These are phyloP conservation scores for Aphelenchoides besseyi DNA, from an alignment of 1,140 invertebrate species.

Conservation along the genomic window DNA sequence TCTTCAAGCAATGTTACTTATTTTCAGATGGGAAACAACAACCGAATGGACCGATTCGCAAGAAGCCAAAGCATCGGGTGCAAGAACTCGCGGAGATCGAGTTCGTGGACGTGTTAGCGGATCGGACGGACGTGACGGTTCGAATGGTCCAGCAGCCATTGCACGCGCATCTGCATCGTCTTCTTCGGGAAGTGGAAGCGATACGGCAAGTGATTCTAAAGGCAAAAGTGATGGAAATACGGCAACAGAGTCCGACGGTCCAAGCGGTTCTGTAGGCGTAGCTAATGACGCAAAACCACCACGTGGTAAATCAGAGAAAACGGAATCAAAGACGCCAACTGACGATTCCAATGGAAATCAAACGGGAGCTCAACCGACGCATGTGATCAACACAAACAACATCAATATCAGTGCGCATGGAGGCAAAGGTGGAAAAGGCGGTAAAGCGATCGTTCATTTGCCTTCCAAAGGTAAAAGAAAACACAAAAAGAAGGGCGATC, in stretches of 20 bases:
- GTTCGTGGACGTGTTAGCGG: constrained; percentile 21
- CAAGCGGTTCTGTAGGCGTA: not conserved
- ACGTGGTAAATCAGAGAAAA: not conserved
- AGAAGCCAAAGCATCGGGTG: constrained; percentile 20
- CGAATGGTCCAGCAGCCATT: not conserved
- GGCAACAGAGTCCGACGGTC: not conserved
- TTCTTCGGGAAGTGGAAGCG: constrained; percentile 15
- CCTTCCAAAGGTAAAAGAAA: constrained; percentile 14
- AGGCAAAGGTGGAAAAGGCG: constrained; percentile 28
- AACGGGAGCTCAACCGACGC: constrained; percentile 23
- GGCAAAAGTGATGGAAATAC: constrained; percentile 25
- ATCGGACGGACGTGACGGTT: constrained; percentile 24
- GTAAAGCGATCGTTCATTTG: constrained; percentile 6
- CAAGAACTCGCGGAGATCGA: constrained; percentile 15
- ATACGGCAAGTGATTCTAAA: constrained; percentile 5
- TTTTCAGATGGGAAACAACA: constrained; percentile 37
- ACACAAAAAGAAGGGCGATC: not conserved
- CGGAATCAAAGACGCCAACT: not conserved
- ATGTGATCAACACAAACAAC: constrained; percentile 40
- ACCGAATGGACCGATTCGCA: constrained; percentile 38
- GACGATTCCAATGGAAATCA: not conserved
- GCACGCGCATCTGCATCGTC: constrained; percentile 15
- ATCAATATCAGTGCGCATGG: constrained; percentile 41
- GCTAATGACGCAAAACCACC: not conserved
- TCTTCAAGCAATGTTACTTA: constrained; percentile 5